Evolutionary conservation across 2,797 vertebrate genomes (phyloP).

Genomic region (Anguilla anguilla): DNA sequence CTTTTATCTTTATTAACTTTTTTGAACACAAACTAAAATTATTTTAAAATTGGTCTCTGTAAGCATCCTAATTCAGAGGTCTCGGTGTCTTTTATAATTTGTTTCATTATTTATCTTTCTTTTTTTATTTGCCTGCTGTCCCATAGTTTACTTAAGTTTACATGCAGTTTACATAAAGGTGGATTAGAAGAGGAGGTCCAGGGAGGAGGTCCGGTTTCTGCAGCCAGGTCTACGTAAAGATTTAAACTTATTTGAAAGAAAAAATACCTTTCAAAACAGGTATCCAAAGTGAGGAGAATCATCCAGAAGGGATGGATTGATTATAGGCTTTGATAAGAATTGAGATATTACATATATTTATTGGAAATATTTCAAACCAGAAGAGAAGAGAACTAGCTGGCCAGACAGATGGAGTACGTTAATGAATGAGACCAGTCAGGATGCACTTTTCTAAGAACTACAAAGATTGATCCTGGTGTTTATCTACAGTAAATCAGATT

Average conservation of each 20-base stretch:
- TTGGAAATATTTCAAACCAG: neutral
- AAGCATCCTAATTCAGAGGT: slow-evolving; percentile 8
- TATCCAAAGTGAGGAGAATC: neutral
- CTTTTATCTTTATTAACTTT: neutral
- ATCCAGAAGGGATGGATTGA: neutral
- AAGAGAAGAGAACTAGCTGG: neutral
- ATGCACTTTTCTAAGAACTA: neutral
- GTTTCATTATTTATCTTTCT: neutral
- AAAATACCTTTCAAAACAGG: slow-evolving; percentile 1
- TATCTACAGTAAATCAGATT: too few species aligned
- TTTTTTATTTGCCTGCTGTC: neutral
- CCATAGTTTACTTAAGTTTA: slow-evolving; percentile 24
- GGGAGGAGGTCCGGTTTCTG: neutral
- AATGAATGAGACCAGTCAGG: neutral
- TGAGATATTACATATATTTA: neutral
- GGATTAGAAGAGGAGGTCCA: slow-evolving; percentile 17
- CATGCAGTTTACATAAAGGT: slow-evolving; percentile 62
- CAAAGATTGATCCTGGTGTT: neutral
- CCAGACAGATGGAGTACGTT: neutral
- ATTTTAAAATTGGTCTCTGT: neutral
- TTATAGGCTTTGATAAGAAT: neutral
- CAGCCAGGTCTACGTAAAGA: neutral
- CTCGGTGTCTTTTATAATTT: neutral
- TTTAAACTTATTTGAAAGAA: slow-evolving; percentile 61
- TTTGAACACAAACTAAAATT: neutral